phyloP scores from a whole-genome alignment of 2,888 invertebrate species.

The Heliconius ismenius region DNA sequence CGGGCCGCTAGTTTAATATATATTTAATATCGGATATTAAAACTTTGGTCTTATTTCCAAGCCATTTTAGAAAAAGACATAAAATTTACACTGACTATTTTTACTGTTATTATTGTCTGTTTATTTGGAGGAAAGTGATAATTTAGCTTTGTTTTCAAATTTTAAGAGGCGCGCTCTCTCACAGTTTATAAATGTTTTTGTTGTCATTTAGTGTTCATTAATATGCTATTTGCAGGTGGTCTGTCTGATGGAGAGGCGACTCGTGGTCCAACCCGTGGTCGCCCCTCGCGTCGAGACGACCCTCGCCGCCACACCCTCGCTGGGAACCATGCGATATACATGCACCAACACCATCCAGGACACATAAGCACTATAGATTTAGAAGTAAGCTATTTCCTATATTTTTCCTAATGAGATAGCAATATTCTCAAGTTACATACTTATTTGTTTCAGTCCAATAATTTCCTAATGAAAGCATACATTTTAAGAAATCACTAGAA shows the following conservation, averaged over 20 bases:
- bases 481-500: background rate
- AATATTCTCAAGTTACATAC: background rate
- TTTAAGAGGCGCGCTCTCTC: too few relatives aligned
- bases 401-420: background rate
- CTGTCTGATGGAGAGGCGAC: constrained; percentile 74
- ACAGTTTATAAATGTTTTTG: too few relatives aligned
- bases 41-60: too few relatives aligned
- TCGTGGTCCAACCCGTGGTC: constrained; percentile 76
- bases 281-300: constrained; percentile 86
- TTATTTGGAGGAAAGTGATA: too few relatives aligned
- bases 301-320: constrained; percentile 91
- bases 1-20: too few relatives aligned
- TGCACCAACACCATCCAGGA: constrained; percentile 81
- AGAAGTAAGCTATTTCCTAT: constrained; percentile 82
- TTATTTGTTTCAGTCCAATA: background rate
- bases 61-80: too few relatives aligned
- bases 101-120: too few relatives aligned
- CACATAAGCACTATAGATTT: constrained; percentile 86
- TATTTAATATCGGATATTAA: too few relatives aligned
- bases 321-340: constrained; percentile 86
- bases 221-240: constrained; percentile 47
- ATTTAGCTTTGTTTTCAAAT: too few relatives aligned
- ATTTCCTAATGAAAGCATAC: background rate
- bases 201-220: too few relatives aligned
- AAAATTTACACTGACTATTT: too few relatives aligned